Evolutionary conservation across 53 echinoderm and acorn worm species (phyloP).

Genomic region (Echinarachnius parma): DNA sequence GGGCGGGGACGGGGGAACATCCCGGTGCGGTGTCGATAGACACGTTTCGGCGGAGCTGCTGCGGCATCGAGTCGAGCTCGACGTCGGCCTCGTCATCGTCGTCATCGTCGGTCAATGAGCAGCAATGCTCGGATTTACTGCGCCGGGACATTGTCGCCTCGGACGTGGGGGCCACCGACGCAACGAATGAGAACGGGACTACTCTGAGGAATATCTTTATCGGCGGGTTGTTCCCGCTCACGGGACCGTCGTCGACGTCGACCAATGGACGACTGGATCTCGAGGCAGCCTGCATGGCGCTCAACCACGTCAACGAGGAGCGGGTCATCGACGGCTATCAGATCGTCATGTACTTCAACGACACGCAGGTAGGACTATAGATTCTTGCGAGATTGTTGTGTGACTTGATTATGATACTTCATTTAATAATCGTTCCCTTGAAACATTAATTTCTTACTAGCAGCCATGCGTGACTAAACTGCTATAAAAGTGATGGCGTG

Average conservation of each 20-base stretch:
- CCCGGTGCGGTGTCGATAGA: slow-evolving; percentile 18
- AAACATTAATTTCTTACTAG: too few species aligned
- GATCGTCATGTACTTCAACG: slow-evolving; percentile 90
- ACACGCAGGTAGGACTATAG: slow-evolving; percentile 79
- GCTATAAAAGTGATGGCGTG: too few species aligned
- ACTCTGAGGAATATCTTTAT: slow-evolving; percentile 66
- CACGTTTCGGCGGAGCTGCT: slow-evolving; percentile 25
- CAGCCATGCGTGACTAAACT: too few species aligned
- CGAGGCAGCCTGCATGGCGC: slow-evolving; percentile 81
- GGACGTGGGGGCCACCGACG: slow-evolving; percentile 23
- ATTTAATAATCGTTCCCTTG: too few species aligned
- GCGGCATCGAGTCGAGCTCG: slow-evolving; percentile 3
- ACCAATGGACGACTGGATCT: slow-evolving; percentile 71
- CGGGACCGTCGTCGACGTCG: slow-evolving; percentile 59
- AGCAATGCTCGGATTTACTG: slow-evolving; percentile 34
- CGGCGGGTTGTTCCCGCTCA: slow-evolving; percentile 82
- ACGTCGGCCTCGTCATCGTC: too few species aligned
- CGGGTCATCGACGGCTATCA: slow-evolving; percentile 70
- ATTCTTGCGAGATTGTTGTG: too few species aligned
- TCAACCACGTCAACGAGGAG: slow-evolving; percentile 77
- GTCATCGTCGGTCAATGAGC: too few species aligned
- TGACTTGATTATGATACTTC: too few species aligned
- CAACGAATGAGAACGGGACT: slow-evolving; percentile 40
- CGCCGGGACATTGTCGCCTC: slow-evolving; percentile 13
- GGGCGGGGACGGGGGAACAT: slow-evolving; percentile 14